Percentiles rank a stretch among this genome's conserved stretches.
phyloP scores from a whole-genome alignment of 2,888 invertebrate genomes.

The Pharmacophagus antenor region DNA sequence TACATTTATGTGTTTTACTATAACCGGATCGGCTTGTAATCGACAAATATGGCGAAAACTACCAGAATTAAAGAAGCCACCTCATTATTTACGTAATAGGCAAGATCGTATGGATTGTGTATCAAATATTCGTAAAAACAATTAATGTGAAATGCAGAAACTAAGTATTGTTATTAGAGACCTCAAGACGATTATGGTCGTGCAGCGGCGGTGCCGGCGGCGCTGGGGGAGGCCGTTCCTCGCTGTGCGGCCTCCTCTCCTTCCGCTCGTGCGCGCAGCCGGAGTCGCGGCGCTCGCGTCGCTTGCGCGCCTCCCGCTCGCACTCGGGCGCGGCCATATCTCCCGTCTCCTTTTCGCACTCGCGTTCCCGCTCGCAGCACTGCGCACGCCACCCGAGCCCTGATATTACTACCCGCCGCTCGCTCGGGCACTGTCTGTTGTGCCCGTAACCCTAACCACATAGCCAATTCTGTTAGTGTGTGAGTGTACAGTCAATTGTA shows the following conservation, averaged over 20 bases:
- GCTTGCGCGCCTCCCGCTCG: conserved; percentile 81
- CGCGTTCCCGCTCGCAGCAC: conserved; percentile 67
- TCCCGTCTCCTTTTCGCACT: conserved; percentile 62
- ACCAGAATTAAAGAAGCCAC: no score
- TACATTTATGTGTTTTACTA: no score
- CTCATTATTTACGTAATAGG: no score
- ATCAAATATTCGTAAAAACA: neutral
- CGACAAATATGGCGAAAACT: no score
- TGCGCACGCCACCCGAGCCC: conserved; percentile 75
- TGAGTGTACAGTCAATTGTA: conserved; percentile 46
- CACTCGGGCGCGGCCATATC: conserved; percentile 79
- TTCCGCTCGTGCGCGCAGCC: conserved; percentile 76
- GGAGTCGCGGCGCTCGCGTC: conserved; percentile 82
- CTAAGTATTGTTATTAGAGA: neutral
- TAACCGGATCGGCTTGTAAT: no score
- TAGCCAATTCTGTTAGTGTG: conserved; percentile 50
- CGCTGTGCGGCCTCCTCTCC: conserved; percentile 71
- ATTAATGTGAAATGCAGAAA: neutral
- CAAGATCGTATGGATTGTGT: no score
- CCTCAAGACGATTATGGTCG: conserved; percentile 70
- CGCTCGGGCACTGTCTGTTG: conserved; percentile 72
- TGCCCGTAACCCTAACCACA: conserved; percentile 74
- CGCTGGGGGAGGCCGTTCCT: conserved; percentile 69
- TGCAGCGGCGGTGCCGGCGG: conserved; percentile 71
- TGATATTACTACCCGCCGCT: conserved; percentile 73